Evolutionary conservation across 2,888 invertebrate genomes (phyloP).

Genomic region (Proisotoma minuta): DNA sequence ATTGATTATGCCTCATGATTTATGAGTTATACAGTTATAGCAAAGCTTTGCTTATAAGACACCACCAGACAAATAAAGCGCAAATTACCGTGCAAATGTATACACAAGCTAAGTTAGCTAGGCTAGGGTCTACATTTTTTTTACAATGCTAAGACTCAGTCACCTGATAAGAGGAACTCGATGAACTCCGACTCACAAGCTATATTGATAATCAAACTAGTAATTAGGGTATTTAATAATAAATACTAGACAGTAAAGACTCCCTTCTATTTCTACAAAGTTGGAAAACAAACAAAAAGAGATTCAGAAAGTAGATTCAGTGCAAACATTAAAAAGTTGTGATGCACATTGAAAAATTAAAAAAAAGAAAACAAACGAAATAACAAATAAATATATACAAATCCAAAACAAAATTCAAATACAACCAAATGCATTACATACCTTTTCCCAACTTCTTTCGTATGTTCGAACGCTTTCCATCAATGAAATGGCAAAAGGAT

Average conservation of each 20-base stretch:
- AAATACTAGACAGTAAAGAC: no score
- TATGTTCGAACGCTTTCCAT: conserved; percentile 97
- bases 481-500: conserved; percentile 96
- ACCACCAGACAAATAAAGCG: no score
- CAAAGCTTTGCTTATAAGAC: no score
- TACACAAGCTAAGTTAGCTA: no score
- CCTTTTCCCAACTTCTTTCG: conserved; percentile 94
- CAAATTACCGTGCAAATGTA: no score
- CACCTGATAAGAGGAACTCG: conserved; percentile 17
- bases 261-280: no score
- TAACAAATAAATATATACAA: not conserved
- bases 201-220: conserved; percentile 7
- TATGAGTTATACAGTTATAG: no score
- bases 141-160: no score
- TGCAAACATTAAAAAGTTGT: not conserved
- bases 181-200: conserved; percentile 40
- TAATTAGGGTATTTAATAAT: not conserved
- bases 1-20: no score
- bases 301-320: not conserved
- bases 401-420: conserved; percentile 29
- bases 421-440: conserved; percentile 52
- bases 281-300: no score
- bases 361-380: not conserved
- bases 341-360: not conserved
- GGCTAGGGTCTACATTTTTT: no score